Conservation (phyloP, 2,113 vertebrate genomes). For the Etheostoma cragini region DNA sequence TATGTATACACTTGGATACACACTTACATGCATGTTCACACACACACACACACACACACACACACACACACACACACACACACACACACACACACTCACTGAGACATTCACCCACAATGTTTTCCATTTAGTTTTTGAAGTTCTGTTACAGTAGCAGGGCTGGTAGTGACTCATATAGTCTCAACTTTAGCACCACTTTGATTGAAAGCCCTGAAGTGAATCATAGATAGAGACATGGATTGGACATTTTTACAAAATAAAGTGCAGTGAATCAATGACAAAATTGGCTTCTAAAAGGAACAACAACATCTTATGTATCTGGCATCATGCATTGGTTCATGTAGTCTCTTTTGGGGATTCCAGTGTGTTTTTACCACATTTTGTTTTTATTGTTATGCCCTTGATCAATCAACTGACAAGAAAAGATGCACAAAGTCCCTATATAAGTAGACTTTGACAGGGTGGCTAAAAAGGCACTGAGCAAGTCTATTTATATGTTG, state of each 20-base stretch:
- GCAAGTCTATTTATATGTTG: constrained; percentile 67
- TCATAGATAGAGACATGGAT: neutral
- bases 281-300: neutral
- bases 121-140: neutral
- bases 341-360: neutral
- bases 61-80: too few species aligned
- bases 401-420: constrained; percentile 66
- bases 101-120: neutral
- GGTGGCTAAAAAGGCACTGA: constrained; percentile 59
- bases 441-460: constrained; percentile 67
- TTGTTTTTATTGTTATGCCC: constrained; percentile 49
- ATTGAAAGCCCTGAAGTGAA: neutral
- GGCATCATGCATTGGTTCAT: neutral
- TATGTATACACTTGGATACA: neutral
- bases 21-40: neutral
- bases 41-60: neutral
- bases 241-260: neutral
- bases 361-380: constrained; percentile 23
- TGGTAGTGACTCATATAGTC: neutral
- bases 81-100: neutral
- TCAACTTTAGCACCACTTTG: neutral
- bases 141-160: neutral
- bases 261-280: neutral
- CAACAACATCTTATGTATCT: neutral
- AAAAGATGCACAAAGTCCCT: constrained; percentile 71